phyloP scores from a whole-genome alignment of 1,140 invertebrate genomes.

The Trypoxylus dichotomus region DNA sequence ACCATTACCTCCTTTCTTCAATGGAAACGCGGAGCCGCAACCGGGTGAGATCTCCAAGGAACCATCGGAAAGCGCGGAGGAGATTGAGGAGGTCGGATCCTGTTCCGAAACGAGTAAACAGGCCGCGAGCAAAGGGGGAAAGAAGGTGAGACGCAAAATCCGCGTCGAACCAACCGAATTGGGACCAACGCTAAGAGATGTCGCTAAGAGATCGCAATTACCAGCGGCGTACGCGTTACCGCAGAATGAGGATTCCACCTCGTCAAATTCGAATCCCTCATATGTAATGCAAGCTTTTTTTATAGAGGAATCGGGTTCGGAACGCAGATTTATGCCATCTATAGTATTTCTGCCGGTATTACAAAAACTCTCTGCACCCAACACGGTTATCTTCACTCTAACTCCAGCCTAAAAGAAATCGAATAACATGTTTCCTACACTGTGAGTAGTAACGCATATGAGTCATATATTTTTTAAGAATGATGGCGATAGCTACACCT shows the following conservation, averaged over 20 bases:
- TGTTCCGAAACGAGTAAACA: constrained; percentile 40
- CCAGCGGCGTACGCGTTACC: constrained; percentile 64
- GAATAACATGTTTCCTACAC: constrained; percentile 17
- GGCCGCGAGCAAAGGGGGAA: constrained; percentile 33
- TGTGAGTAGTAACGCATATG: constrained; percentile 27
- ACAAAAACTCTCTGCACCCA: constrained; percentile 74
- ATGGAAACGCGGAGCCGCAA: constrained; percentile 42
- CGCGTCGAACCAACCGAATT: constrained; percentile 55
- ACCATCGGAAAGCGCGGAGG: constrained; percentile 37
- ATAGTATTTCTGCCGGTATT: constrained; percentile 90
- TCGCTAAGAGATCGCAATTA: constrained; percentile 60
- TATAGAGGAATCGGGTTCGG: constrained; percentile 64
- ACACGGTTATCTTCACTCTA: constrained; percentile 88
- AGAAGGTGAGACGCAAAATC: constrained; percentile 54
- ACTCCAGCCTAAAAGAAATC: constrained; percentile 73
- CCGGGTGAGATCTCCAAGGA: constrained; percentile 42
- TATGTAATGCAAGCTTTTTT: constrained; percentile 82
- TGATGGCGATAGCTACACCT: constrained; percentile 54
- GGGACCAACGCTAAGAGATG: constrained; percentile 57
- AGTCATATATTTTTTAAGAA: constrained; percentile 50
- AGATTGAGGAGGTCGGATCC: constrained; percentile 33
- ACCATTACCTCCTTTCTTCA: constrained; percentile 56
- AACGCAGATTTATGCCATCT: constrained; percentile 73
- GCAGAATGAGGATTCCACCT: constrained; percentile 45
- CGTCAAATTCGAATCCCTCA: constrained; percentile 36